Base-by-base conservation (phyloP, 2,113 vertebrate species). In the Struthidea cinerea region DNA sequence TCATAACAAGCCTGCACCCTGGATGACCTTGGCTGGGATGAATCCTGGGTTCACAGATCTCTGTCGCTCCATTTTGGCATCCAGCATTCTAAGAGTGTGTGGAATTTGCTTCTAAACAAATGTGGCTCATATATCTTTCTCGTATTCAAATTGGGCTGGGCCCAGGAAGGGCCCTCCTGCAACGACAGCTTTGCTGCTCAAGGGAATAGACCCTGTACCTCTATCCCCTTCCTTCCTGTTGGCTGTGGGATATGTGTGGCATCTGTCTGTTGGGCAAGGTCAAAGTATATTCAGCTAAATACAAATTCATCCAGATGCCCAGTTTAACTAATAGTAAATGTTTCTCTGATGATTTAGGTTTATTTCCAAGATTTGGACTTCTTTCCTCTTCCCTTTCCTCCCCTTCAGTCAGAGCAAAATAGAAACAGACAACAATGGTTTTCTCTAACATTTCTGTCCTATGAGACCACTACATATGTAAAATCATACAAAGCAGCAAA, bases 341-440 rank as follows among this genome's bases (percentile, higher is more conserved):
- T 41, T 75, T 79, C 37, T 75, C n/a, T 87, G 26, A 37, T 81
- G 61, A 32, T 84, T 92, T 81, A 81, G 13, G 11, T 78, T 96
- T 91, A 44, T 75, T 91, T 89, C 53, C 49, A 89, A 87, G 41
- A 56, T 64, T 41, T 84, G 24, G 32, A 64, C 64, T 82, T 83
- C 46, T 69, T 94, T 79, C 7, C 7, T 76, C 20, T 71, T 70
- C 12, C 15, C 15, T 84, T 76, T 92, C 12, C 35, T 78, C 7
- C 32, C 17, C 32, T 77, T 37, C 22, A 56, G 18, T 73, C 56
- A 39, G 11, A 92, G 37, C 17, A 82, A 87, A 89, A 39, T 56
- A 74, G 52, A 1, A 6, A 39, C 22, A 86, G 41, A 5, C 4
- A 53, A 52, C 10, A 59, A 52, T 23, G 6, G 7, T 44, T 88